Percentiles rank a stretch among this genome's conserved stretches.
Evolutionary conservation across 2,113 vertebrate genomes (phyloP).

Genomic region (Epinephelus lanceolatus): DNA sequence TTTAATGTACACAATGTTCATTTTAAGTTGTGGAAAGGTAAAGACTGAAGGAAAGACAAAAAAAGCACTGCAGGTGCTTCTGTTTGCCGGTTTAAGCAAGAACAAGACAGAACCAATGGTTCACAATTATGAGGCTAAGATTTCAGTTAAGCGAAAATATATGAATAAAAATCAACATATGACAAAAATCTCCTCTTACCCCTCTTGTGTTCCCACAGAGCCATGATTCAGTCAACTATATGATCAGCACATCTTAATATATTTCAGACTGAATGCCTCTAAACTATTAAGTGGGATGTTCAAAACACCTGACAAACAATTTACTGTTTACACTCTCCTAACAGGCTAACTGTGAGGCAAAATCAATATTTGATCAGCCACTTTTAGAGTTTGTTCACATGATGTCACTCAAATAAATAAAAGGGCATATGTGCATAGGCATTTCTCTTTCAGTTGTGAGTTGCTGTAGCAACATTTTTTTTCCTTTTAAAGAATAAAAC

Average conservation of each 20-base stretch:
- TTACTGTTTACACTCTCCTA: not conserved
- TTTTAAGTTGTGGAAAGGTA: no score
- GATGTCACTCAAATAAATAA: conserved; percentile 27
- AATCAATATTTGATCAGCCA: conserved; percentile 42
- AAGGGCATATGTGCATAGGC: not conserved
- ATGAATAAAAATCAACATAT: not conserved
- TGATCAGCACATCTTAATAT: not conserved
- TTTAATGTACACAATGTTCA: no score
- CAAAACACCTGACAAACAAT: not conserved
- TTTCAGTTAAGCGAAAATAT: not conserved
- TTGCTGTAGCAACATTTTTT: not conserved
- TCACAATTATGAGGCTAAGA: no score
- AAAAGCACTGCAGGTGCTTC: no score
- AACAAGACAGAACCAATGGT: no score
- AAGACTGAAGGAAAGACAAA: no score
- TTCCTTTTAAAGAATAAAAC: not conserved
- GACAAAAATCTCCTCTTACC: not conserved
- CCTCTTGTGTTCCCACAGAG: not conserved
- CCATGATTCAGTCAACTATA: not conserved
- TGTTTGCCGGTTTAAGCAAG: no score
- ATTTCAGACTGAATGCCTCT: not conserved
- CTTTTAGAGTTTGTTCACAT: not conserved
- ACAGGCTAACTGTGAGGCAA: not conserved
- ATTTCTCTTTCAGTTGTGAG: not conserved
- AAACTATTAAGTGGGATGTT: not conserved